Conservation (phyloP, 64 coral and sea anemone genomes). For the Stichodactyla mertensii region DNA sequence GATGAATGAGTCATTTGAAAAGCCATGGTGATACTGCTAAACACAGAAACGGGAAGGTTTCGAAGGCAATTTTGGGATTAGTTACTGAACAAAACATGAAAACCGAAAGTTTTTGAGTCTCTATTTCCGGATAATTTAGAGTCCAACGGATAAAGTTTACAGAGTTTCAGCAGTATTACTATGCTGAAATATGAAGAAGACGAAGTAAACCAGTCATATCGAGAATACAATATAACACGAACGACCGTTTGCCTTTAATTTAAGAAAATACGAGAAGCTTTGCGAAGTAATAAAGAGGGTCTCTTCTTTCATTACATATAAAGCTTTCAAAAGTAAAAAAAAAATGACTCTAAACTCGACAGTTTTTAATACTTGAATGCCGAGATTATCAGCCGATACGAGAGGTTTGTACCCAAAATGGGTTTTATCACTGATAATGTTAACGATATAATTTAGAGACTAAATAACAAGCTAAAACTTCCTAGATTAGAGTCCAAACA, state of each 20-base stretch:
- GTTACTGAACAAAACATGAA: background rate
- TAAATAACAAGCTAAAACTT: background rate
- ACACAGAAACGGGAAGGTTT: background rate
- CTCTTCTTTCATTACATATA: background rate
- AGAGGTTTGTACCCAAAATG: background rate
- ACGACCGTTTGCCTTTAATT: no score
- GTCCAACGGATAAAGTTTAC: background rate
- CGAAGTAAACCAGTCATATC: no score
- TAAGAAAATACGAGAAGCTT: background rate
- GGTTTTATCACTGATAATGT: background rate
- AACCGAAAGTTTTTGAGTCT: background rate
- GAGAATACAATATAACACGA: no score
- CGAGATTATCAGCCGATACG: background rate
- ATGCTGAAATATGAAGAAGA: no score
- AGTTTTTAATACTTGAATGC: background rate
- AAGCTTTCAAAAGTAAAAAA: background rate
- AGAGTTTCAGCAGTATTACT: background rate
- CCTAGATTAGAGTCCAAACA: background rate
- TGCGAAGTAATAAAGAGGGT: background rate
- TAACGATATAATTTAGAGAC: background rate
- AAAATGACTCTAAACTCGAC: background rate
- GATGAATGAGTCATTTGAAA: background rate
- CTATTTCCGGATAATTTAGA: constrained; percentile 1
- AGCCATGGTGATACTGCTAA: background rate
- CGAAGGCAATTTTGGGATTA: background rate